Evolutionary conservation across 2,888 invertebrate species (phyloP), one percentile per base, ranked within the genome.

Genomic region (Drosophila peninsularis): DNA sequence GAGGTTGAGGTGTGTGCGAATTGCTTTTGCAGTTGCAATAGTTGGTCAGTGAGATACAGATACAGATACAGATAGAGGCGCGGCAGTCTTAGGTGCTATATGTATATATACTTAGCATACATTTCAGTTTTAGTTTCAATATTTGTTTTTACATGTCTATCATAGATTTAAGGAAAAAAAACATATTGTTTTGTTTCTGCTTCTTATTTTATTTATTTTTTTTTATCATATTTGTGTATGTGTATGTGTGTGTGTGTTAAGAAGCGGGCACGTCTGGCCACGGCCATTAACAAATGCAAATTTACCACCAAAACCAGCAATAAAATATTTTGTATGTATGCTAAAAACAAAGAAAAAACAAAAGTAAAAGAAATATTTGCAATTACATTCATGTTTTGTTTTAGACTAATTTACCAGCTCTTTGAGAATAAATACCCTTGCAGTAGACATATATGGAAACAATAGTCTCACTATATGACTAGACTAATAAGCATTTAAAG

Each of bases 261-360:
- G 75, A 83, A 83, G 87, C 83, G 62, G 84, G 82, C 84, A 77
- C 82, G 71, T 83, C 82, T 79, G 79, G 88, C 90, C 91, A 81
- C 89, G 85, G 87, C 84, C 87, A 87, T 83, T 78, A 83, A 87
- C 84, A 83, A 75, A 87, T 89, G 89, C 79, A 89, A 89, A 82
- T 80, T 87, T 89, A 89, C 88, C 88, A 90, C 91, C 91, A 91
- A 90, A 90, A 91, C 90, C 90, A 90, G 90, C 90, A 91, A 91
- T 90, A 88, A 89, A 90, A 88, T 89, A 88, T 82, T 71, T 75
- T 82, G 79, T 88, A 88, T 90, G 83, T 85, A 90, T 89, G 91
- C 90, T 90, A 90, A 89, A 88, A 90, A 91, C 90, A 90, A 90
- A 90, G 88, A 90, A 90, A 90, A 89, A 90, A 89, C 72, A 82